Evolutionary conservation across 2,113 vertebrate genomes (phyloP), one percentile per base, ranked within the genome.

Genomic region (Vulpes vulpes): DNA sequence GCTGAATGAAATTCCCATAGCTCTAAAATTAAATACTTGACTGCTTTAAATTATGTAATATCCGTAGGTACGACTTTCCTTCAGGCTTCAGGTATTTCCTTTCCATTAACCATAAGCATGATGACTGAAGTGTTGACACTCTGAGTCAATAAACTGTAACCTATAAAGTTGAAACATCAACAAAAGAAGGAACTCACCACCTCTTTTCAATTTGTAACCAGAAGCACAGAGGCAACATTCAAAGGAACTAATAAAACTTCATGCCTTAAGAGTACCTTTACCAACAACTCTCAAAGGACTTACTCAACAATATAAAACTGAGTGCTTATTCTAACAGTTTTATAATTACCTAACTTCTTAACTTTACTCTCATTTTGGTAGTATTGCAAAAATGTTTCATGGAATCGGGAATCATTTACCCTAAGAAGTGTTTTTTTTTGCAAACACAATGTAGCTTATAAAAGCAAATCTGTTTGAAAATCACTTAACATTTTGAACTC

Each of bases 391-490:
- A 91, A 60, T 64, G 43, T 32, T 55, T 38, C 53, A 30, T 12
- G 19, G 69, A 90, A 43, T 27, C 74, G 32, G 11, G 12, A 74
- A 38, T 55, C 4, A 59, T 51, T 91, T 60, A 81, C 35, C 93
- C 35, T 35, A 9, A 69, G 57, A 89, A 98, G 87, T 55, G 15
- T 87, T 97, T n/a, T n/a, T n/a, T n/a, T n/a, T 81, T 81, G 65
- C 74, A 97, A 97, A 97, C 23, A 95, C 90, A 95, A 60, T 20
- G 10, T 16, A 92, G 30, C 83, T 97, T 71, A 69, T 43, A 96
- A 93, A 95, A 73, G 15, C 25, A 87, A 92, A 80, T 95, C 30
- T 49, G 53, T 60, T n/a, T 97, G 38, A 96, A 84, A 27, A 35
- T 30, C 98, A 74, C 80, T 62, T 97, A 97, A 80, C 7, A 67